These are phyloP conservation scores for Gymnobelideus leadbeateri DNA, from an alignment of 2,113 vertebrate genomes.

Conservation along the genomic window DNA sequence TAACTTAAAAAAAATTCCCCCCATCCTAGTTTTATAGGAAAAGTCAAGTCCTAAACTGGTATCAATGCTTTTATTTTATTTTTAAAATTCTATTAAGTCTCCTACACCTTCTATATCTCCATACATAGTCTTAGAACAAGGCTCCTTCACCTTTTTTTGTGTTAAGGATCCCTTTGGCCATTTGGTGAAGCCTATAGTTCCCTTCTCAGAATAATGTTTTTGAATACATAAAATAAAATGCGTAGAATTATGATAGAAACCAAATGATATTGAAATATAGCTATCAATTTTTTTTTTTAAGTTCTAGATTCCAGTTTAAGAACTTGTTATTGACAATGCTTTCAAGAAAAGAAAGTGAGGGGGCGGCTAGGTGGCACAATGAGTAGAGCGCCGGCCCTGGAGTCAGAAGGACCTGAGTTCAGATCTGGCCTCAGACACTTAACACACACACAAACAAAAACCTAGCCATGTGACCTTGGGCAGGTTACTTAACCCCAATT, in stretches of 20 bases:
- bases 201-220: background rate
- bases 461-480: no score
- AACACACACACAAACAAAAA: no score
- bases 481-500: no score
- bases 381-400: no score
- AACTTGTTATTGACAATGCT: background rate
- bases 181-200: background rate
- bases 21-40: background rate
- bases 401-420: no score
- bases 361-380: no score
- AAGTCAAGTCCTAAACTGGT: background rate
- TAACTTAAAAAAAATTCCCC: background rate
- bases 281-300: background rate
- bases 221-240: background rate
- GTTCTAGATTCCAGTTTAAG: background rate
- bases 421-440: no score
- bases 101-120: background rate
- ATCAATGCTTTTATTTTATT: background rate
- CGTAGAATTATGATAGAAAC: background rate
- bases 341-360: background rate
- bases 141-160: background rate
- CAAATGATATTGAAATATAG: background rate
- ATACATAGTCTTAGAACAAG: background rate
- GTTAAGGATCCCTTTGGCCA: background rate
- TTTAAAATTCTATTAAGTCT: background rate